phyloP scores from a whole-genome alignment of 2,888 invertebrate species.

The Acleris cristana region DNA sequence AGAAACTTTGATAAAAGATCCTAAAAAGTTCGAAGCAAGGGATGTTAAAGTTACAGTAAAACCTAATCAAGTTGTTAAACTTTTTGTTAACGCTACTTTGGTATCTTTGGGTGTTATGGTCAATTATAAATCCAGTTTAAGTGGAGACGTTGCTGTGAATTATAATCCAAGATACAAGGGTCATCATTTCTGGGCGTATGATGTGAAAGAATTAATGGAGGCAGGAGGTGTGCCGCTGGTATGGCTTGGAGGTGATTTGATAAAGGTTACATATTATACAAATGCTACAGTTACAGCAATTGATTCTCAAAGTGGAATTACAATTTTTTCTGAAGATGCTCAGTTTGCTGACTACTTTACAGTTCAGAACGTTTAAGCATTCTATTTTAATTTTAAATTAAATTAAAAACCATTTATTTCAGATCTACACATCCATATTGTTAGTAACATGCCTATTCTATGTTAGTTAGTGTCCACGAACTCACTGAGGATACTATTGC shows the following conservation, averaged over 20 bases:
- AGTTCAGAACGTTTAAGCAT: background rate
- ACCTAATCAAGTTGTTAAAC: slow-evolving; percentile 1
- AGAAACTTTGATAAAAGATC: background rate
- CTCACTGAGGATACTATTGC: too few species aligned
- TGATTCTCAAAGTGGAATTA: background rate
- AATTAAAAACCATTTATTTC: too few species aligned
- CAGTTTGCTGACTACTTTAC: background rate
- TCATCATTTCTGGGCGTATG: slow-evolving; percentile 46
- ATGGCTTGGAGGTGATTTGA: slow-evolving; percentile 36
- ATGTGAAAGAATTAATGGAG: slow-evolving; percentile 34
- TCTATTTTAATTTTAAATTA: too few species aligned
- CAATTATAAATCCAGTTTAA: slow-evolving; percentile 41
- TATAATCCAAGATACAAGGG: slow-evolving; percentile 33
- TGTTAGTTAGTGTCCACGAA: too few species aligned
- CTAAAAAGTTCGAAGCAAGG: background rate
- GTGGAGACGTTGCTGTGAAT: slow-evolving; percentile 43
- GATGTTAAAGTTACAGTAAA: slow-evolving; percentile 8
- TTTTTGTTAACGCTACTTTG: slow-evolving; percentile 1
- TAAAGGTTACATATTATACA: slow-evolving; percentile 40
- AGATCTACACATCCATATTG: too few species aligned
- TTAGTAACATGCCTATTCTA: too few species aligned
- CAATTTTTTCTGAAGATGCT: slow-evolving; percentile 20
- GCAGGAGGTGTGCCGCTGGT: slow-evolving; percentile 14
- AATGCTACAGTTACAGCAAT: slow-evolving; percentile 34
- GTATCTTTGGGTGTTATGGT: slow-evolving; percentile 33